Base-by-base conservation (phyloP, 1,140 invertebrate genomes). In the Megalonaias nervosa region DNA sequence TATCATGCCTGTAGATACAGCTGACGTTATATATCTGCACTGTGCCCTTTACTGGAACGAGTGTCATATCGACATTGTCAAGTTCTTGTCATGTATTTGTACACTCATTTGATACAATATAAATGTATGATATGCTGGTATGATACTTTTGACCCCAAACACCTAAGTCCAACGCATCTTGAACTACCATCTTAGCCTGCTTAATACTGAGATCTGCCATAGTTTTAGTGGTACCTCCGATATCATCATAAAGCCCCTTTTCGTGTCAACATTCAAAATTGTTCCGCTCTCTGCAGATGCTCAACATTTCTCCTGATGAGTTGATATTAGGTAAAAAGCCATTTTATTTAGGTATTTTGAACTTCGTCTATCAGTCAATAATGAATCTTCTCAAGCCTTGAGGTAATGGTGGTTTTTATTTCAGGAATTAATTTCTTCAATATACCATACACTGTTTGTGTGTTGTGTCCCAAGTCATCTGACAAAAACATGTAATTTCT, bases 341-440 rank as follows among this genome's bases (percentile, higher is more conserved):
- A 66, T 62, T 69, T 82, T 84, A 59, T 82, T 80, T 17, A 72
- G 4, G 65, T 82, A 82, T 59, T 84, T 75, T 12, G 77, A 78
- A 21, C 69, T 75, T 38, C 74, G 80, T 59, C 71, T 66, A 60
- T 80, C 78, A 15, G 80, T 84, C 75, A 80, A 71, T 81, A 81
- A 57, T 83, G 71, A 16, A 81, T 68, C 6, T 38, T 70, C 23
- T 79, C 23, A 15, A 79, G 3, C 14, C 69, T 57, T 19, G 13
- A 48, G n/a, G 21, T 65, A 0, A 69, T 26, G 26, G 12, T 74
- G 68, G 73, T 16, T 67, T 72, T 66, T 13, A 74, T 12, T 9
- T 75, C 62, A 12, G 57, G 71, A 15, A 79, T 67, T 9, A 81
- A 59, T 67, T 81, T 64, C 31, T 79, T 70, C 2, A 77, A 19